Conservation (phyloP, 2,797 vertebrate genomes). For the Acanthurus leucopareius region DNA sequence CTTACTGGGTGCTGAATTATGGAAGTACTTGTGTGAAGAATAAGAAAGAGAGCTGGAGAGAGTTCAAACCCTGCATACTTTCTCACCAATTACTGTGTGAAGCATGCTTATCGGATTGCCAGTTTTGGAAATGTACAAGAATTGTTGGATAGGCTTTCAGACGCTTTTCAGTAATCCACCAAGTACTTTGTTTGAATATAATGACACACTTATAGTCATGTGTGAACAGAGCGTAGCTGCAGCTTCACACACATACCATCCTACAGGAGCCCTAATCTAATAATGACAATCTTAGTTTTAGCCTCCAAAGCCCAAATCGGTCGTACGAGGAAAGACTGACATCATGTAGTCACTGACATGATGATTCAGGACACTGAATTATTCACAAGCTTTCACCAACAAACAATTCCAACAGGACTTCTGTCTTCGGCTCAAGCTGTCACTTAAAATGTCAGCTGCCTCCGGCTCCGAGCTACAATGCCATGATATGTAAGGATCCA, state of each 20-base stretch:
- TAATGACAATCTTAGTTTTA: background rate
- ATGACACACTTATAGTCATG: no score
- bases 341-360: background rate
- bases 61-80: no score
- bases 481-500: slow-evolving; percentile 25
- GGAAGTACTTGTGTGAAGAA: background rate
- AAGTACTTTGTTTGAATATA: no score
- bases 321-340: background rate
- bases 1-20: no score
- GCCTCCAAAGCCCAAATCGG: background rate
- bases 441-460: slow-evolving; percentile 27
- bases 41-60: no score
- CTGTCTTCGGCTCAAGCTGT: background rate
- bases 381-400: background rate
- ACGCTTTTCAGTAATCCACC: no score
- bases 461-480: slow-evolving; percentile 11
- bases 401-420: background rate
- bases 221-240: no score
- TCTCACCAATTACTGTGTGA: no score
- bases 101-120: no score
- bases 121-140: no score
- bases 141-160: no score
- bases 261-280: background rate
- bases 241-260: no score
- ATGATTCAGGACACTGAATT: background rate